Evolutionary conservation across 1,140 invertebrate species (phyloP).

Genomic region (Apis dorsata): DNA sequence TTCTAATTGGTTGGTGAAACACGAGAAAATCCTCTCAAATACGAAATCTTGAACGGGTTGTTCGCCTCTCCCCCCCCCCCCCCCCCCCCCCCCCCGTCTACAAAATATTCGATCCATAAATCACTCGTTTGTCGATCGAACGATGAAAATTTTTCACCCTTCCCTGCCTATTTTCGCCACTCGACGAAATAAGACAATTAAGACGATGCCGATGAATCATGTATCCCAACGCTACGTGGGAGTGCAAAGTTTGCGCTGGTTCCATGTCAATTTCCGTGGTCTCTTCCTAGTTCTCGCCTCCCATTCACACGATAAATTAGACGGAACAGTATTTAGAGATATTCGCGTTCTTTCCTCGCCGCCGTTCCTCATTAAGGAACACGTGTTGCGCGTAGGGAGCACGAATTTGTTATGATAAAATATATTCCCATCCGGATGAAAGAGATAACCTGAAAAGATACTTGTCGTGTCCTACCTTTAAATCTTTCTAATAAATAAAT

Average conservation of each 20-base stretch:
- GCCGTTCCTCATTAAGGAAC: background rate
- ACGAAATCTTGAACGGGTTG: background rate
- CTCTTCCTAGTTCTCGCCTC: constrained; percentile 62
- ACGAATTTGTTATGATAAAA: background rate
- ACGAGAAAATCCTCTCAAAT: background rate
- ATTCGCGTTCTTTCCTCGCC: constrained; percentile 18
- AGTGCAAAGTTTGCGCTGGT: constrained; percentile 56
- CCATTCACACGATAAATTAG: constrained; percentile 64
- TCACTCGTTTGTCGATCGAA: background rate
- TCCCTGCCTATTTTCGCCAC: constrained; percentile 31
- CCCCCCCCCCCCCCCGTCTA: accelerated
- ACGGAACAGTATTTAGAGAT: constrained; percentile 32
- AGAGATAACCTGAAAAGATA: background rate
- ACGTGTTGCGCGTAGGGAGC: background rate
- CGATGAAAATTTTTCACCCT: background rate
- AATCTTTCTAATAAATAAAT: too few species aligned
- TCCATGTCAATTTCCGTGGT: constrained; percentile 65
- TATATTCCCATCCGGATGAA: background rate
- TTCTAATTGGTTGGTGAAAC: constrained; percentile 34
- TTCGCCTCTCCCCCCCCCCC: too few species aligned
- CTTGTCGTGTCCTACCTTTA: too few species aligned
- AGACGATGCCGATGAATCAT: constrained; percentile 49
- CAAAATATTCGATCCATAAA: background rate
- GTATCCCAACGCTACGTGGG: constrained; percentile 55
- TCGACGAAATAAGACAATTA: constrained; percentile 57